Evolutionary conservation across 2,113 vertebrate species (phyloP), one percentile per base, ranked within the genome.

Genomic region (Cyanoderma ruficeps): DNA sequence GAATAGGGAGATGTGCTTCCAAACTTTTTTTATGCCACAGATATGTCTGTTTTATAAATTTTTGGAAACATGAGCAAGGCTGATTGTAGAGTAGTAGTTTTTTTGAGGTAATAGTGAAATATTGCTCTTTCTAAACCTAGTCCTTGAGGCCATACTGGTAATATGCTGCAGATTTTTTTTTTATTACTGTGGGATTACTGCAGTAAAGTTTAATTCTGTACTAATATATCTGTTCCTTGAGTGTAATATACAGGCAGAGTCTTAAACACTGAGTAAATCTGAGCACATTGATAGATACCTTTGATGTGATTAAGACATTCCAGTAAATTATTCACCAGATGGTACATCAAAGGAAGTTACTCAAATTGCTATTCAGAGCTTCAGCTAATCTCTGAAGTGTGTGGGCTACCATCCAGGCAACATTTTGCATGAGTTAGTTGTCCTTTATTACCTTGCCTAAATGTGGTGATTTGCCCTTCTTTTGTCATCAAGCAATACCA

Each of bases 271-370:
- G 88, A 76, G 74, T 91, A 96, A 74, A 92, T 77, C 63, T 6
- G 3, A 8, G 8, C 42, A 44, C 76, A 52, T 60, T 83, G 91
- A 90, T 87, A 72, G 91, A 59, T 93, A 80, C 60, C 88, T 97
- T 97, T 96, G 96, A 97, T 92, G 92, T 94, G 86, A 96, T 93
- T 93, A 93, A 88, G 89, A 94, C 64, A 25, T 82, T 94, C 80
- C 67, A 77, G 69, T 94, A 96, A 96, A 95, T 94, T 86, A 90
- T 95, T 95, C 89, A 88, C 86, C 83, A 95, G 95, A 92, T 94
- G 86, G 90, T 63, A 97, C 81, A 92, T 96, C 90, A 96, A 96
- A 96, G 83, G 74, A 79, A 85, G 37, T 87, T 91, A 61, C 70
- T 92, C 67, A 87, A 89, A 77, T 78, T 93, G 81, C 76, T 80